These are phyloP conservation scores for Hypanus sabinus DNA, from an alignment of 2,113 vertebrate species.

Conservation along the genomic window DNA sequence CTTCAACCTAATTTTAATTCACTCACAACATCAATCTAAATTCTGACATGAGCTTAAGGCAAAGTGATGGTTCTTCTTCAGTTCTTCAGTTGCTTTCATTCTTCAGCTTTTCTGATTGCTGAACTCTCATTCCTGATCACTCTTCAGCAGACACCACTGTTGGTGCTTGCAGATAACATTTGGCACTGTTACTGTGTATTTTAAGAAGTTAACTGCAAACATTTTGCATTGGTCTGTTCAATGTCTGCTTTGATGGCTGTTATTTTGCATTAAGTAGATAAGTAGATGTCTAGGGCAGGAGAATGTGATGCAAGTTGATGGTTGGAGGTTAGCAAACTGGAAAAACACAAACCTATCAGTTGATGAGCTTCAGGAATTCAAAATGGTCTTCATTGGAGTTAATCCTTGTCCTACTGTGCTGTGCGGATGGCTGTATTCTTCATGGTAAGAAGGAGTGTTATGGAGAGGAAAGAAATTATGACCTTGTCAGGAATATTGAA, in stretches of 20 bases:
- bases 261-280: not conserved
- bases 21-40: not conserved
- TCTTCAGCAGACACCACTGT: not conserved
- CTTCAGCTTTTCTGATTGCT: not conserved
- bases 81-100: not conserved
- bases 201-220: constrained; percentile 2
- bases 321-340: not conserved
- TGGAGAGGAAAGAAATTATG: not conserved
- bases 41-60: not conserved
- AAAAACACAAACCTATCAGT: not conserved
- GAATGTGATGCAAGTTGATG: not conserved
- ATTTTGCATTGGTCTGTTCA: constrained; percentile 7
- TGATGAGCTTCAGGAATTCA: not conserved
- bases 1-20: not conserved
- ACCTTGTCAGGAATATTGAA: not conserved
- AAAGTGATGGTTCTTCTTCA: not conserved
- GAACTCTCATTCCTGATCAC: not conserved
- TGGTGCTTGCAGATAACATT: not conserved
- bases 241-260: not conserved
- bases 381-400: no score
- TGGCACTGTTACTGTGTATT: not conserved
- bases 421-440: not conserved
- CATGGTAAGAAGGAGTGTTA: not conserved
- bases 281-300: not conserved
- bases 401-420: constrained; percentile 5